A percentile compares a stretch with the other conserved stretches of the same genome.
phyloP scores from a whole-genome alignment of 1,140 invertebrate species.

The Bombus soroeensis region DNA sequence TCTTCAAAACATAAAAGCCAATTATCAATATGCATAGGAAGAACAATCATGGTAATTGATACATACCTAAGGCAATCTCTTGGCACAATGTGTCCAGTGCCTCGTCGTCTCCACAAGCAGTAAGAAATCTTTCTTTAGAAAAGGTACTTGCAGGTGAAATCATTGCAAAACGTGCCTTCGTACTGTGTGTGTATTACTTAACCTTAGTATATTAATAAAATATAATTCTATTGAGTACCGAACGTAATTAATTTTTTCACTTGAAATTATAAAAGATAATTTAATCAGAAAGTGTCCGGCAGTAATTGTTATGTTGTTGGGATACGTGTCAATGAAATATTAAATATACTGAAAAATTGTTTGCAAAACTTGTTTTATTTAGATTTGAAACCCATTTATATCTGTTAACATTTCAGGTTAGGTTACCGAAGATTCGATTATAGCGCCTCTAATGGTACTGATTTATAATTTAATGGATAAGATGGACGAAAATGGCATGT shows the following conservation, averaged over 20 bases:
- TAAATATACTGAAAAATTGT: too few species aligned
- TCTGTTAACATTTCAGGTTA: slow-evolving; percentile 39
- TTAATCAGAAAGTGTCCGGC: neutral
- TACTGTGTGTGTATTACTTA: slow-evolving; percentile 31
- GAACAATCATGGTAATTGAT: slow-evolving; percentile 52
- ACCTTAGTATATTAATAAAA: slow-evolving; percentile 39
- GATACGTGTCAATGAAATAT: neutral
- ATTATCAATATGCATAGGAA: slow-evolving; percentile 6
- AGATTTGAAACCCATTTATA: neutral
- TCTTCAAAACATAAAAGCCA: slow-evolving; percentile 1
- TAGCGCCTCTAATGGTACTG: slow-evolving; percentile 50
- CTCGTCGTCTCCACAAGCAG: slow-evolving; percentile 58
- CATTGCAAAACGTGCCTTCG: slow-evolving; percentile 50
- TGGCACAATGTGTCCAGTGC: slow-evolving; percentile 65
- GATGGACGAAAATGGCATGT: slow-evolving; percentile 81
- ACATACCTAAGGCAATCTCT: slow-evolving; percentile 72
- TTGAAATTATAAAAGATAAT: neutral
- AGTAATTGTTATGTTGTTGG: neutral
- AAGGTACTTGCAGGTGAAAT: slow-evolving; percentile 62
- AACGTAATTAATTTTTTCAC: neutral
- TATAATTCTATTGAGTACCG: neutral
- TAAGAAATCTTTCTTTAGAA: slow-evolving; percentile 65
- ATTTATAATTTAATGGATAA: slow-evolving; percentile 63
- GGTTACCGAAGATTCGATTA: slow-evolving; percentile 27
- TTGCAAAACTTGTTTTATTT: slow-evolving; percentile 28